Evolutionary conservation across 2,113 vertebrate genomes (phyloP).

Genomic region (Pavo muticus): DNA sequence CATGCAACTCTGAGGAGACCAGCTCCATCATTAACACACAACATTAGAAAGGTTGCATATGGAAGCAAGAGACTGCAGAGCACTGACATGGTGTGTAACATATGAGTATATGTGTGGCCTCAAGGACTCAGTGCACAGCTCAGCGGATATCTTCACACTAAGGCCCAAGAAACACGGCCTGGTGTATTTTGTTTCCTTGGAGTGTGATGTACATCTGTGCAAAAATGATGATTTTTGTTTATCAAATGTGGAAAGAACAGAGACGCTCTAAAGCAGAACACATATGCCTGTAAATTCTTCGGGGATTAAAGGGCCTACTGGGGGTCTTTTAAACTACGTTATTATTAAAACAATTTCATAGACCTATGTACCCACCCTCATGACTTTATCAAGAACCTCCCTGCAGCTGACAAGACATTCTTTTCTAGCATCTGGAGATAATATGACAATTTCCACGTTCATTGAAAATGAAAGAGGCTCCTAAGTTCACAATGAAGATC

Average conservation of each 20-base stretch:
- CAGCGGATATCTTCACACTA: not conserved
- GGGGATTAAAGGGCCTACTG: not conserved
- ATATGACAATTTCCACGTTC: slow-evolving; percentile 43
- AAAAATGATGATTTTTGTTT: not conserved
- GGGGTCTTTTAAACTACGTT: not conserved
- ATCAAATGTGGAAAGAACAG: not conserved
- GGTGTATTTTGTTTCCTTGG: not conserved
- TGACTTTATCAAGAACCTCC: slow-evolving; percentile 20
- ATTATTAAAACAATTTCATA: slow-evolving; percentile 32
- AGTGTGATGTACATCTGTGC: not conserved
- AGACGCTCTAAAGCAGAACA: not conserved
- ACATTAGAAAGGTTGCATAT: accelerated
- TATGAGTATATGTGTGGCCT: accelerated
- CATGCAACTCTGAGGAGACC: not conserved
- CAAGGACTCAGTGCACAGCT: not conserved
- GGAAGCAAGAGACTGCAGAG: not conserved
- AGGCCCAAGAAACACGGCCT: not conserved
- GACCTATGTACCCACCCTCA: not conserved
- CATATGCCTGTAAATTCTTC: not conserved
- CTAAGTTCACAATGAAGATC: slow-evolving; percentile 61
- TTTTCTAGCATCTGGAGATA: slow-evolving; percentile 21
- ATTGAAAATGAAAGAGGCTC: slow-evolving; percentile 42
- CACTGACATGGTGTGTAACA: accelerated
- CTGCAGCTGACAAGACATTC: not conserved
- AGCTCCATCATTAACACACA: accelerated